Conservation (phyloP, 1,140 invertebrate genomes). For the Acarapis woodi region DNA sequence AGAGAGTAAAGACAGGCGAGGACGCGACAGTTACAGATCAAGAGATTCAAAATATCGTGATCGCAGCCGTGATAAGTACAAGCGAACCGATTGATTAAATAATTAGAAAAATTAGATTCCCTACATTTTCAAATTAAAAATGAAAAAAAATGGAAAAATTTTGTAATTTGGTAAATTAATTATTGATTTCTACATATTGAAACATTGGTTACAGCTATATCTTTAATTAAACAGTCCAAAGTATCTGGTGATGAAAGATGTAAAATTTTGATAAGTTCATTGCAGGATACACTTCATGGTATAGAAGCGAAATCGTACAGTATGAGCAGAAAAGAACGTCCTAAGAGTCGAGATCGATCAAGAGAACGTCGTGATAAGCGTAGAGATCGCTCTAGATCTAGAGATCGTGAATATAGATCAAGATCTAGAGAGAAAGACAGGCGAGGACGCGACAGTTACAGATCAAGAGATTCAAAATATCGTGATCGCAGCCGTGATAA, state of each 20-base stretch:
- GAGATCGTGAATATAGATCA: constrained; percentile 20
- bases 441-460: constrained; percentile 21
- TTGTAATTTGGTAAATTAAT: no score
- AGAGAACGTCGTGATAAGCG: constrained; percentile 14
- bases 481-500: constrained; percentile 11
- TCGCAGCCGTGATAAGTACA: constrained; percentile 24
- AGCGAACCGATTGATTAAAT: constrained; percentile 87
- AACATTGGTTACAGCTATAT: constrained; percentile 90
- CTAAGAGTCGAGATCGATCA: constrained; percentile 21
- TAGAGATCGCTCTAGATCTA: constrained; percentile 20
- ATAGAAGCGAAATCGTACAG: constrained; percentile 90
- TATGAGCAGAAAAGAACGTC: constrained; percentile 19
- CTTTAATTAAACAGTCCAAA: constrained; percentile 92
- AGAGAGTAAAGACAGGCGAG: constrained; percentile 27
- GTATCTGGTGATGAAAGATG: constrained; percentile 88
- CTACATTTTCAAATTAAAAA: no score
- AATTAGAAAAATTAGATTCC: no score
- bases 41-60: constrained; percentile 16
- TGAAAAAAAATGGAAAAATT: no score
- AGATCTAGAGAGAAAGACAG: constrained; percentile 36
- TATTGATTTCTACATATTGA: constrained; percentile 89
- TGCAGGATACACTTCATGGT: constrained; percentile 80
- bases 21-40: constrained; percentile 20
- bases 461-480: constrained; percentile 18
- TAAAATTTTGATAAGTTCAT: constrained; percentile 82